A percentile compares a stretch with the other conserved stretches of the same genome.
These are phyloP conservation scores for Drosophila rubida DNA, from an alignment of 2,888 invertebrate species.

Conservation along the genomic window DNA sequence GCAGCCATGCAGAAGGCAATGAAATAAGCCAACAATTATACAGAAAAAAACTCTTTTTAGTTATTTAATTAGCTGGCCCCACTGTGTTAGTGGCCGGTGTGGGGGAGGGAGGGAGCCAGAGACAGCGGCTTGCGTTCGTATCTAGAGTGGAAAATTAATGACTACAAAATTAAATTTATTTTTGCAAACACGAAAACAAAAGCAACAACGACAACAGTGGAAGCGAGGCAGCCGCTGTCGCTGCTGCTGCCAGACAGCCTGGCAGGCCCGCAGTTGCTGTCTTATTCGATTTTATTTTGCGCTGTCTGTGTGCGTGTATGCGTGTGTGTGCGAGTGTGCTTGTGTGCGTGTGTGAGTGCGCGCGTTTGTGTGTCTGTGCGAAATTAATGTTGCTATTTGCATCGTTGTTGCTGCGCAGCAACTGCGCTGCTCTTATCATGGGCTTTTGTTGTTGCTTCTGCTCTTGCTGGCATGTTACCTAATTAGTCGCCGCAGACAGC, in stretches of 20 bases:
- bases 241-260: constrained; percentile 77
- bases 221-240: constrained; percentile 53
- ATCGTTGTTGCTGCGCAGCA: constrained; percentile 71
- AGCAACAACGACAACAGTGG: constrained; percentile 42
- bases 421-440: constrained; percentile 73
- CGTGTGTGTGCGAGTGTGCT: constrained; percentile 25
- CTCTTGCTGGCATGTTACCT: constrained; percentile 80
- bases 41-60: constrained; percentile 64
- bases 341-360: constrained; percentile 59
- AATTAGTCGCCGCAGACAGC: constrained; percentile 83
- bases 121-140: constrained; percentile 71
- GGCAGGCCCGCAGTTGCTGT: constrained; percentile 72
- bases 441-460: constrained; percentile 51
- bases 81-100: constrained; percentile 21
- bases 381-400: constrained; percentile 79
- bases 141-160: constrained; percentile 82
- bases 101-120: constrained; percentile 13
- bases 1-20: constrained; percentile 57
- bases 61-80: constrained; percentile 75
- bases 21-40: constrained; percentile 74
- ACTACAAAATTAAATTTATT: constrained; percentile 81
- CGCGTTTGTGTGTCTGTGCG: constrained; percentile 53
- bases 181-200: constrained; percentile 67
- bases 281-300: constrained; percentile 74
- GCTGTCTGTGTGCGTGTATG: constrained; percentile 11